Evolutionary conservation across 2,888 invertebrate species (phyloP).

Genomic region (Pasiphila rectangulata): DNA sequence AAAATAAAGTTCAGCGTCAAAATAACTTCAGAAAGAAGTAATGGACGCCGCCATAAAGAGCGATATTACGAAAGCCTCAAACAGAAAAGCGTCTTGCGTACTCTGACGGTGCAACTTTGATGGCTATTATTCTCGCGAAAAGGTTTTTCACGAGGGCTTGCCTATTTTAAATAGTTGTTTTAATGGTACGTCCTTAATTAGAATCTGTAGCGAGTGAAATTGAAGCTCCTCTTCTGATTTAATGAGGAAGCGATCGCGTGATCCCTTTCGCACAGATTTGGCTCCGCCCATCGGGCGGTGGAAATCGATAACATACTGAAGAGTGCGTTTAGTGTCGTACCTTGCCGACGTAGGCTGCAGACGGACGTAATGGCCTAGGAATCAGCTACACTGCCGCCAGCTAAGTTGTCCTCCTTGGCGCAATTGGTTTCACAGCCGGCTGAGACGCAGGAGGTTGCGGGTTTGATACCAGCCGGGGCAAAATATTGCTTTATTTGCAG

Average conservation of each 20-base stretch:
- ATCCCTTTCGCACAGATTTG: conserved; percentile 77
- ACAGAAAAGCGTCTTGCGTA: conserved; percentile 37
- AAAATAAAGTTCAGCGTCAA: conserved; percentile 20
- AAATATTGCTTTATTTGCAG: too few relatives aligned
- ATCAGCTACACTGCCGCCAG: conserved; percentile 27
- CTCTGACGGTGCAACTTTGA: conserved; percentile 49
- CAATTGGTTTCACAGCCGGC: too few relatives aligned
- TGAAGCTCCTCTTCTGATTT: conserved; percentile 74
- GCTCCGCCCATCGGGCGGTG: conserved; percentile 76
- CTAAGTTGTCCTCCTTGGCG: too few relatives aligned
- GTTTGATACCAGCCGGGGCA: too few relatives aligned
- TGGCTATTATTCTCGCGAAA: conserved; percentile 63
- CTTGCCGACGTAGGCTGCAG: conserved; percentile 64
- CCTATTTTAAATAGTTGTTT: conserved; percentile 78
- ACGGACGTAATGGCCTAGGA: conserved; percentile 44
- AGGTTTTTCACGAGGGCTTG: conserved; percentile 67
- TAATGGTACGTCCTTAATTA: conserved; percentile 80
- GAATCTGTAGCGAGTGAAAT: conserved; percentile 70
- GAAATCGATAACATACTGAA: conserved; percentile 79
- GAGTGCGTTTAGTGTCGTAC: conserved; percentile 76
- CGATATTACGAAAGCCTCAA: conserved; percentile 21
- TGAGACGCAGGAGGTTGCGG: too few relatives aligned
- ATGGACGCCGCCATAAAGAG: conserved; percentile 19
- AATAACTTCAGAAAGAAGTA: conserved; percentile 20
- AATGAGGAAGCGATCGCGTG: conserved; percentile 74